Conservation (phyloP, 2,888 invertebrate species). For the Conchocele bisecta region DNA sequence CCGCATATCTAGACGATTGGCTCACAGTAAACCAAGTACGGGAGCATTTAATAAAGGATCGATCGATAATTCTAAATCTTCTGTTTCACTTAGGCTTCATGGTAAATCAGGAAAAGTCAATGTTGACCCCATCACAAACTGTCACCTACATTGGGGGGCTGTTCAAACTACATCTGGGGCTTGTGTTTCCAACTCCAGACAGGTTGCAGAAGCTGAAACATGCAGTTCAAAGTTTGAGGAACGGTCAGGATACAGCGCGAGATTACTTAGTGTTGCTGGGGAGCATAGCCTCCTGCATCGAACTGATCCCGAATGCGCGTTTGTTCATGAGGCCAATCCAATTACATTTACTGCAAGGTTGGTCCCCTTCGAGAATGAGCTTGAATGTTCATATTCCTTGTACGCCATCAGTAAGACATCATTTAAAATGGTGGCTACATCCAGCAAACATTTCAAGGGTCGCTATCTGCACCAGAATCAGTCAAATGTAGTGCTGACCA, state of each 20-base stretch:
- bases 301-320: neutral
- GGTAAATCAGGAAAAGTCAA: constrained; percentile 42
- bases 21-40: constrained; percentile 16
- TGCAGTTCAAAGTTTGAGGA: neutral
- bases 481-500: constrained; percentile 12
- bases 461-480: too few relatives aligned
- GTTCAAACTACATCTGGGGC: constrained; percentile 11
- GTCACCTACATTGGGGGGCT: constrained; percentile 30
- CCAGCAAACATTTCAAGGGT: constrained; percentile 32
- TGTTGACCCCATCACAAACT: constrained; percentile 17
- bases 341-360: constrained; percentile 4
- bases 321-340: constrained; percentile 22
- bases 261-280: constrained; percentile 33
- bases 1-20: constrained; percentile 52
- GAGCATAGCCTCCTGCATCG: constrained; percentile 18
- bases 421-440: constrained; percentile 35
- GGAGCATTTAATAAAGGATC: constrained; percentile 17
- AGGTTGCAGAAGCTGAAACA: constrained; percentile 10
- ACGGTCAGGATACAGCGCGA: constrained; percentile 1
- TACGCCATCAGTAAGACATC: constrained; percentile 5
- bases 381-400: constrained; percentile 18
- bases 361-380: constrained; percentile 1
- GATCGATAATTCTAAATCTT: constrained; percentile 16
- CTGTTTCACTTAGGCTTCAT: constrained; percentile 38
- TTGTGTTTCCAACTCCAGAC: constrained; percentile 29